Conservation (phyloP, 1,140 invertebrate species). For the Brachionus manjavacas region DNA sequence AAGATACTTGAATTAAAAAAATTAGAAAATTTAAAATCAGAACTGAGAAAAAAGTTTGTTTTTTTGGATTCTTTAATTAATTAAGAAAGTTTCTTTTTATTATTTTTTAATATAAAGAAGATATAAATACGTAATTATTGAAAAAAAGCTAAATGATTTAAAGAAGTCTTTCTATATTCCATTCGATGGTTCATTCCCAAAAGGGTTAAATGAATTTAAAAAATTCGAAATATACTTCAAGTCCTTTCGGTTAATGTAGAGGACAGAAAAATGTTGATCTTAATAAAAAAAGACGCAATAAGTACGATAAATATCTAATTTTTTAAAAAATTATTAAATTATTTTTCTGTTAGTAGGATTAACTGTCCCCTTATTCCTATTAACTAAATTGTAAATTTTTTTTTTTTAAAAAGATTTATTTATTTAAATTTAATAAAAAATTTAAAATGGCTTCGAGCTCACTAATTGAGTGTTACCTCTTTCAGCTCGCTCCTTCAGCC, state of each 20-base stretch:
- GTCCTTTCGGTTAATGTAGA: background rate
- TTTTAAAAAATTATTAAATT: background rate
- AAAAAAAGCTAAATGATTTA: background rate
- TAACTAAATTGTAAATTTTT: too few species aligned
- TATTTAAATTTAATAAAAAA: background rate
- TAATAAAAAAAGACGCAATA: background rate
- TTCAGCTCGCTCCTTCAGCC: too few species aligned
- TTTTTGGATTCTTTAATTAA: background rate
- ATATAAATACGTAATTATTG: background rate
- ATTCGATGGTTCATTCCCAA: background rate
- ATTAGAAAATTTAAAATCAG: background rate
- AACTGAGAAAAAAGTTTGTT: background rate
- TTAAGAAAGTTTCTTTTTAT: background rate
- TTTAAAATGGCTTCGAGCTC: too few species aligned
- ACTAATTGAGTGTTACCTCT: too few species aligned
- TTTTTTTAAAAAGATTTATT: background rate
- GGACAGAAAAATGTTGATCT: background rate
- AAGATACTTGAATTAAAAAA: background rate
- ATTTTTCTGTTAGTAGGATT: background rate
- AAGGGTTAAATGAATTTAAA: background rate
- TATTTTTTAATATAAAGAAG: background rate
- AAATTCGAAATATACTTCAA: background rate
- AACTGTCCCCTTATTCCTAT: background rate
- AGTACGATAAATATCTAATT: background rate
- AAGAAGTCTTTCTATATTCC: background rate